Conservation (phyloP, 2,797 vertebrate species). For the Natrix natrix region DNA sequence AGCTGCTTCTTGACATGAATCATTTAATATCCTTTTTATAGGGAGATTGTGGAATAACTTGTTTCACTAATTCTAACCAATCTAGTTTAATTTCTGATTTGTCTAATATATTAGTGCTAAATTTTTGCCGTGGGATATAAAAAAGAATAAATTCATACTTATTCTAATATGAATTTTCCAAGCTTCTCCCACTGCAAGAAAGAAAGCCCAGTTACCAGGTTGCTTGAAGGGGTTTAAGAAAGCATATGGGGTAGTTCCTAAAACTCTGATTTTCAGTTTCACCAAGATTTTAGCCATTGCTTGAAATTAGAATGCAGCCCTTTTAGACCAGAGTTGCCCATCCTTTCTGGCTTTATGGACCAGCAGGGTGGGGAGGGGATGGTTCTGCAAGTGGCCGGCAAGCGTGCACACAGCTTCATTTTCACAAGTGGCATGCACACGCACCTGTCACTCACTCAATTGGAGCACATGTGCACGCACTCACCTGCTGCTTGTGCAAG, state of each 20-base stretch:
- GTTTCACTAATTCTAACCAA: not conserved
- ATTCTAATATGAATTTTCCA: not conserved
- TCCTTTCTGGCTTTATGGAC: not conserved
- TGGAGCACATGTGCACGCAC: not conserved
- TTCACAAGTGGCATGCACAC: not conserved
- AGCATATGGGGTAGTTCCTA: not conserved
- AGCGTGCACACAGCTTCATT: not conserved
- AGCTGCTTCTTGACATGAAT: not conserved
- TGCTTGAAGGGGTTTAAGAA: not conserved
- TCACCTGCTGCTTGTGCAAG: not conserved
- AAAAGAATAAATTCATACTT: not conserved
- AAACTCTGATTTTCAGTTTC: not conserved
- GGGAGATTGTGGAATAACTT: not conserved
- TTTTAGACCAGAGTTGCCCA: not conserved
- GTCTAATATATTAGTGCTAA: not conserved
- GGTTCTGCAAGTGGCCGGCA: not conserved
- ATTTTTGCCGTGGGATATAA: not conserved
- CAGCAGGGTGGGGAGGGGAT: not conserved
- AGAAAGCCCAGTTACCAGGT: not conserved
- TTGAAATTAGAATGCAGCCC: not conserved
- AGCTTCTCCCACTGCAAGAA: not conserved
- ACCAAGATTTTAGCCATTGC: not conserved
- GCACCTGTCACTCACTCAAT: not conserved
- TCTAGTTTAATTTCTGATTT: not conserved
- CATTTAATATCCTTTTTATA: not conserved